Evolutionary conservation across 2,888 invertebrate species (phyloP), one percentile per base, ranked within the genome.

Genomic region (Vesta saturnalis): DNA sequence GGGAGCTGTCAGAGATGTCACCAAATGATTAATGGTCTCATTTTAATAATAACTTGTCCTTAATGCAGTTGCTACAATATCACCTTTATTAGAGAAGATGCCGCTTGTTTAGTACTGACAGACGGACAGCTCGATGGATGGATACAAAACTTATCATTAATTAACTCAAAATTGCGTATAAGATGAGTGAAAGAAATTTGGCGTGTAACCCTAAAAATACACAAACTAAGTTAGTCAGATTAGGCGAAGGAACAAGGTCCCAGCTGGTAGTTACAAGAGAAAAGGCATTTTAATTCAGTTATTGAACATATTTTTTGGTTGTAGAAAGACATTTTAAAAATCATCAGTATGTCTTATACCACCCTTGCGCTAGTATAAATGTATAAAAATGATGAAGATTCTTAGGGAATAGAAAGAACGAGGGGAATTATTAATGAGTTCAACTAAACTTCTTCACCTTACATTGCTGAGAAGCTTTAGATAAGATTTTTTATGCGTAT

Each of bases 21-120:
- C 78, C 69, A 43, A 69, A 81, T 84, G 84, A 84, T 84, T 84
- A 84, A 84, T 84, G 82, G 79, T 82, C 83, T 83, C 82, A 84
- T 84, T 84, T 84, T 84, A 84, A 84, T 84, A 84, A 84, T 84
- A 84, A 83, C 83, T 80, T 82, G 79, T 78, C 78, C 79, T 78
- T 80, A 79, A 81, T 82, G 80, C 80, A 81, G 82, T 81, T 78
- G 80, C 80, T 79, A 80, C 79, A 81, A 78, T 82, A 81, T 82
- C 82, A 82, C 82, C 82, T 82, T 82, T 82, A 82, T 82, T 82
- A 81, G 79, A 79, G 78, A 79, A 80, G 77, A 77, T 75, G 76
- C 77, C 75, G 71, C 70, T 69, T 79, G 79, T 79, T 79, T 79
- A 77, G 76, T 77, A 8, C 39, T 39, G 77, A 79, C 74, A 77